Evolutionary conservation across 2,888 invertebrate species (phyloP), one percentile per base, ranked within the genome.

Genomic region (Drosophila mimetica): DNA sequence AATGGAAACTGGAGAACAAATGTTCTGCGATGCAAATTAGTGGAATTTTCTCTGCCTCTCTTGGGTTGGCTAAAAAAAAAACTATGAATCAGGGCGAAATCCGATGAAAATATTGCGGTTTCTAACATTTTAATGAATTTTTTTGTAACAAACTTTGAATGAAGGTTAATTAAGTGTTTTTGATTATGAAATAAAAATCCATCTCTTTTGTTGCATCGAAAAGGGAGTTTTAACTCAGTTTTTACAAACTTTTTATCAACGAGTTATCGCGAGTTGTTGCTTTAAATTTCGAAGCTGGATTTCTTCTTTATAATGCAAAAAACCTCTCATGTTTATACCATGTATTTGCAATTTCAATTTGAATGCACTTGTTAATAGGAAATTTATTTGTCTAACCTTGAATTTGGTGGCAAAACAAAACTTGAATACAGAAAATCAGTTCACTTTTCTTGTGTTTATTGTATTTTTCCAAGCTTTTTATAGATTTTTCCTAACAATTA

Each of bases 1-100:
- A 59, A 60, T 59, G 42, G 30, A 16, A 60, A 39, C 2, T 28
- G 28, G 20, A 61, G 22, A 60, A 57, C 42, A 61, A 61, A 61
- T 20, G 60, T 60, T 60, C 36, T 60, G 20, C 36, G 60, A 60
- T 60, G 44, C 60, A 60, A 60, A 60, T 60, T 44, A 44, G 61
- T 60, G 16, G 36, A 60, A 20, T 60, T 59, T 44, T 9, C 20
- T 44, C 28, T 34, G 25, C 18, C 32, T 25, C 25, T 25, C 25
- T 25, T 1, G 7, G 25, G 55, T 2, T 22, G 25, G 16, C 22
- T 36, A 34, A 20, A 55, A 52, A 52, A 32, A 52, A 32, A 52
- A 9, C 25, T 34, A 9, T 59, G 42, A 60, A 20, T 60, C 59
- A 42, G n/a, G 16, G 28, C 11, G 13, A 28, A 25, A 11, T 55